These are phyloP conservation scores for Coilia nasus DNA, from an alignment of 2,797 vertebrate genomes.

Conservation along the genomic window DNA sequence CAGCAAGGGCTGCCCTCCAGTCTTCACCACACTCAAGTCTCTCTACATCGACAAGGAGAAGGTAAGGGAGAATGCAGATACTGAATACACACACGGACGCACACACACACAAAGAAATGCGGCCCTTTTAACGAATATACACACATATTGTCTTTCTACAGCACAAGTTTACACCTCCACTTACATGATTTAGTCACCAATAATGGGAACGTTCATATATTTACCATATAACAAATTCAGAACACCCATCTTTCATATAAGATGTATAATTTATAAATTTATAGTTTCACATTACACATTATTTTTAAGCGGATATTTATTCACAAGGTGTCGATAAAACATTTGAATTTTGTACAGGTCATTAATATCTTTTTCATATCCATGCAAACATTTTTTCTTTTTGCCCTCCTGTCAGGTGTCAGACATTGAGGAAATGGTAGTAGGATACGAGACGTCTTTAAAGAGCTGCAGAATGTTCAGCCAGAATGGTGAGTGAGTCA, in stretches of 20 bases:
- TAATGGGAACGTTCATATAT: too few species aligned
- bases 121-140: neutral
- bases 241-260: too few species aligned
- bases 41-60: slow-evolving; percentile 96
- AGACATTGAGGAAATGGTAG: slow-evolving; percentile 94
- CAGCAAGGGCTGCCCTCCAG: slow-evolving; percentile 97
- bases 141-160: neutral
- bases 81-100: neutral
- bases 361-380: too few species aligned
- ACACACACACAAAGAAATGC: neutral
- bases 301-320: too few species aligned
- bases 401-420: slow-evolving; percentile 78
- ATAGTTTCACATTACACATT: too few species aligned
- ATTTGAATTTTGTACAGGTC: too few species aligned
- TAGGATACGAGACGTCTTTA: slow-evolving; percentile 93
- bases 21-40: slow-evolving; percentile 95
- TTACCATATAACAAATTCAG: too few species aligned
- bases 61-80: slow-evolving; percentile 68
- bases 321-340: too few species aligned
- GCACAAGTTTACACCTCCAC: too few species aligned
- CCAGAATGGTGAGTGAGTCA: slow-evolving; percentile 83
- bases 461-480: slow-evolving; percentile 94
- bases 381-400: neutral
- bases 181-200: too few species aligned
- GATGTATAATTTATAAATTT: too few species aligned